phyloP scores from a whole-genome alignment of 2,113 vertebrate species.

The Tringa solitaria region DNA sequence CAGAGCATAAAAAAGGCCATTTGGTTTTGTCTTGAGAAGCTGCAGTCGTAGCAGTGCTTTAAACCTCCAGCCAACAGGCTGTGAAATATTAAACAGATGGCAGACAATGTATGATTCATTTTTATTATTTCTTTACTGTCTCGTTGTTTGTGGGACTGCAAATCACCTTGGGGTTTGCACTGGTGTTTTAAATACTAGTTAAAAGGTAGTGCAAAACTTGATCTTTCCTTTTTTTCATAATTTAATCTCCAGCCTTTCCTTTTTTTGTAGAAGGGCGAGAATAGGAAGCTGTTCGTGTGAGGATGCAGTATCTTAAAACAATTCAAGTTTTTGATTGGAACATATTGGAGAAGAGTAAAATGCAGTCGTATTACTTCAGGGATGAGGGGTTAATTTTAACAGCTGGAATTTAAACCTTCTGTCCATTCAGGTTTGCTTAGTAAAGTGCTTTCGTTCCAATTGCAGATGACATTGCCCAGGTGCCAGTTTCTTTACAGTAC shows the following conservation, averaged over 20 bases:
- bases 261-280: background rate
- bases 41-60: background rate
- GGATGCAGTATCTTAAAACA: background rate
- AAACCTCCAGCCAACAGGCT: background rate
- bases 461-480: constrained; percentile 83
- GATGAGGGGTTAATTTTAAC: background rate
- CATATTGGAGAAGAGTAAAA: background rate
- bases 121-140: background rate
- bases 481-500: constrained; percentile 81
- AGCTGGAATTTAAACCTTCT: background rate
- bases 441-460: background rate
- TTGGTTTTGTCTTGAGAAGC: background rate
- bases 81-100: background rate
- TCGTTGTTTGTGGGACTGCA: background rate
- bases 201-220: background rate
- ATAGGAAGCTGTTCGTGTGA: background rate
- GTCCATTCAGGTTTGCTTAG: background rate
- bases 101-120: background rate
- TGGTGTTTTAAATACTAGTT: background rate
- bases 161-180: background rate
- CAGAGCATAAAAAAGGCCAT: background rate
- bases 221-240: background rate
- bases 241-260: background rate
- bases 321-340: background rate
- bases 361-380: fast-evolving